Evolutionary conservation across 2,888 invertebrate genomes (phyloP).

Genomic region (Andrena hattorfiana): DNA sequence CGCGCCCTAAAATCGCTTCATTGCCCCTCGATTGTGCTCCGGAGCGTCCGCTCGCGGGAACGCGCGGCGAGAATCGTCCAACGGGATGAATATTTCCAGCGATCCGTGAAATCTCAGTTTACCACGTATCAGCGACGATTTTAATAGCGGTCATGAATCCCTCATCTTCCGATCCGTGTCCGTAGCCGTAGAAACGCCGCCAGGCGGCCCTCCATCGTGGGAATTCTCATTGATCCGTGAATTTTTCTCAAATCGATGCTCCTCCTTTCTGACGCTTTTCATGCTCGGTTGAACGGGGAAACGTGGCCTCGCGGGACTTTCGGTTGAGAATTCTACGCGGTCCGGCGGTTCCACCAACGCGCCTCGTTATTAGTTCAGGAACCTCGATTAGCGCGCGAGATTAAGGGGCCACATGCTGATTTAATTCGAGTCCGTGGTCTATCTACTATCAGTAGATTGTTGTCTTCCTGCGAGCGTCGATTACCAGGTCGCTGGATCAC

Average conservation of each 20-base stretch:
- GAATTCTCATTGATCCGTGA: slow-evolving; percentile 62
- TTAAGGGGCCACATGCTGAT: slow-evolving; percentile 29
- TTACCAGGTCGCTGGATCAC: background rate
- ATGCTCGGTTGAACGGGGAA: slow-evolving; percentile 52
- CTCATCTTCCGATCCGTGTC: background rate
- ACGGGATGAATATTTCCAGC: slow-evolving; percentile 44
- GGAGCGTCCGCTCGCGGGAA: slow-evolving; percentile 5
- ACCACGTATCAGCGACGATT: slow-evolving; percentile 31
- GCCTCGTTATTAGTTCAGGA: slow-evolving; percentile 44
- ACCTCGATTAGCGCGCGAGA: slow-evolving; percentile 33
- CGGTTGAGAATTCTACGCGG: slow-evolving; percentile 52
- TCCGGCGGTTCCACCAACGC: slow-evolving; percentile 19
- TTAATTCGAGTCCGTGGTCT: slow-evolving; percentile 19
- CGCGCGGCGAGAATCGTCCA: background rate
- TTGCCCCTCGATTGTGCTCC: slow-evolving; percentile 4
- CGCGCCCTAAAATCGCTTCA: slow-evolving; percentile 43
- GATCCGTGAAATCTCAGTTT: slow-evolving; percentile 48
- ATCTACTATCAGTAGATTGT: slow-evolving; percentile 6
- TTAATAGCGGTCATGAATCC: slow-evolving; percentile 38
- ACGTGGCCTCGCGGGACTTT: slow-evolving; percentile 33
- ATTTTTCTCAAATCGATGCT: slow-evolving; percentile 65
- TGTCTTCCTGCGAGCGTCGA: slow-evolving; percentile 18
- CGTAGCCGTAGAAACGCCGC: background rate
- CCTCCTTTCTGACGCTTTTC: slow-evolving; percentile 25
- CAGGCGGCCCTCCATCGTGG: slow-evolving; percentile 48